Conservation (phyloP, 2,113 vertebrate genomes). For the Archocentrus centrarchus region DNA sequence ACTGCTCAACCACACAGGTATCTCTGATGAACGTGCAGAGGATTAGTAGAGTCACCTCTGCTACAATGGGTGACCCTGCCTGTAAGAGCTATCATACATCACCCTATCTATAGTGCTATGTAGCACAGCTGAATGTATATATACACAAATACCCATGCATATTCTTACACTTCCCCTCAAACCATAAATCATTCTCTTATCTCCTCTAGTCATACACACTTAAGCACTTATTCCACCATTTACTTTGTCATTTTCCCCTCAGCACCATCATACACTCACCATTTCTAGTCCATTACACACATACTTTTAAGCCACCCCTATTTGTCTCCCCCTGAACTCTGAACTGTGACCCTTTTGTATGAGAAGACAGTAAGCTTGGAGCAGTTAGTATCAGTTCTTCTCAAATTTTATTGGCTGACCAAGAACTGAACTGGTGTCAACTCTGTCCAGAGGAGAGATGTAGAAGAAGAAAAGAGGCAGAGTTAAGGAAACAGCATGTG, state of each 20-base stretch:
- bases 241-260: conserved; percentile 26
- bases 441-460: conserved; percentile 22
- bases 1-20: not conserved
- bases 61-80: conserved; percentile 46
- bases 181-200: conserved; percentile 35
- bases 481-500: not conserved
- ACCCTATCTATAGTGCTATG: conserved; percentile 51
- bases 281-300: conserved; percentile 4
- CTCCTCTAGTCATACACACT: conserved; percentile 22
- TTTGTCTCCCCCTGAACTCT: conserved; percentile 23
- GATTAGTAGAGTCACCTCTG: conserved; percentile 51
- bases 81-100: conserved; percentile 61
- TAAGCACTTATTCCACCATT: conserved; percentile 16
- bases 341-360: conserved; percentile 52
- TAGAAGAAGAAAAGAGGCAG: not conserved
- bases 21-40: conserved; percentile 59
- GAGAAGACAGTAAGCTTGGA: conserved; percentile 15
- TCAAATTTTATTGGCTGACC: conserved; percentile 45
- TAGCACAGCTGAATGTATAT: not conserved
- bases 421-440: conserved; percentile 17
- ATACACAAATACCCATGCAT: conserved; percentile 18
- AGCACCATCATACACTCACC: not conserved
- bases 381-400: not conserved
- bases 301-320: conserved; percentile 6
- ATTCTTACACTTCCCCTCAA: not conserved